A percentile compares a stretch with the other conserved stretches of the same genome.
phyloP scores from a whole-genome alignment of 2,797 vertebrate genomes.

The Crocidura indochinensis region DNA sequence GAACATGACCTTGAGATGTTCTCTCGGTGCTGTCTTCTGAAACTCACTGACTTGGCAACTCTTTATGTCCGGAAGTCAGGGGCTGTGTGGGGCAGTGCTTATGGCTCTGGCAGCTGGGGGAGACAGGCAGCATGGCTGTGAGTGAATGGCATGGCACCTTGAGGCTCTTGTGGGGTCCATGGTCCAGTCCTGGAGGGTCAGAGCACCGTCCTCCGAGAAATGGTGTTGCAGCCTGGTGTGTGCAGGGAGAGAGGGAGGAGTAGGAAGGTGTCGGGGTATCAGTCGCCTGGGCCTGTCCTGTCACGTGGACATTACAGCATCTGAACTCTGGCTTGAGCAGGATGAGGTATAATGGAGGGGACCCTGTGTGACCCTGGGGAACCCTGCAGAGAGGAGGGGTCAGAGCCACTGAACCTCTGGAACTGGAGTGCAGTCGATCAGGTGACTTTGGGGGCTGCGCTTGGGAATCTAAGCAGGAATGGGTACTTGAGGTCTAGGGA shows the following conservation, averaged over 20 bases:
- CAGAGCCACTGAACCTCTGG: no score
- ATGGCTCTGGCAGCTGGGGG: neutral
- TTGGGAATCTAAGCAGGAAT: conserved; percentile 24
- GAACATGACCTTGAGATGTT: neutral
- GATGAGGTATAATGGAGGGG: no score
- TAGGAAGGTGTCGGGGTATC: neutral
- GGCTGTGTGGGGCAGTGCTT: neutral
- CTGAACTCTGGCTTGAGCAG: neutral
- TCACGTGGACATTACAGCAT: neutral
- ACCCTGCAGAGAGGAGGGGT: neutral
- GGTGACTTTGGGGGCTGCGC: neutral
- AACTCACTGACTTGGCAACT: conserved; percentile 2
- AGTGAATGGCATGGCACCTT: no score
- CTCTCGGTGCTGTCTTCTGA: neutral
- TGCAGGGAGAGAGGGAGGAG: no score
- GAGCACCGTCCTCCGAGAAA: neutral
- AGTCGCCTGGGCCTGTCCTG: neutral
- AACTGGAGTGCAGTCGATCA: neutral
- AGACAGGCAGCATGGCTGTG: no score
- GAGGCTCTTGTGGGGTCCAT: neutral
- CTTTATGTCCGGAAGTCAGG: neutral
- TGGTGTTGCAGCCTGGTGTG: no score
- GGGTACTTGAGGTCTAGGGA: neutral
- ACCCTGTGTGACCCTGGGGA: neutral
- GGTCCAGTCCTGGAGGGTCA: neutral